Evolutionary conservation across 2,888 invertebrate species (phyloP).

Genomic region (Thysanoteuthis rhombus): DNA sequence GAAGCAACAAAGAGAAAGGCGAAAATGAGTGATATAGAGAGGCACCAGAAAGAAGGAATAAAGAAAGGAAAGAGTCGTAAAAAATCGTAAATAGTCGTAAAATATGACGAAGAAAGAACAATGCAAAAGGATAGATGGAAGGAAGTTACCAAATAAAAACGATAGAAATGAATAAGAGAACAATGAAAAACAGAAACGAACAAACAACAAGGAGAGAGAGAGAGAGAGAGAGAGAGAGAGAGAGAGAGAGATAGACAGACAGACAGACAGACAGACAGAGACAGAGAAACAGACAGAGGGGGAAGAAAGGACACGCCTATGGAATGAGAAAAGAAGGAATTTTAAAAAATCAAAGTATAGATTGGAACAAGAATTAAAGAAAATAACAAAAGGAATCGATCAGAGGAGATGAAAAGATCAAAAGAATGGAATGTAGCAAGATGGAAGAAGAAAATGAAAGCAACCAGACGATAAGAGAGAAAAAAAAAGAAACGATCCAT

Average conservation of each 20-base stretch:
- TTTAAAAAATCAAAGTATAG: too few species aligned
- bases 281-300: neutral
- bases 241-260: neutral
- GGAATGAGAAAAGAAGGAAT: too few species aligned
- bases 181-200: neutral
- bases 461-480: too few species aligned
- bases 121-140: neutral
- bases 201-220: neutral
- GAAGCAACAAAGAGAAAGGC: neutral
- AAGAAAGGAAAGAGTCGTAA: neutral
- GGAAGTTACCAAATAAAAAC: neutral
- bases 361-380: too few species aligned
- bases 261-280: neutral
- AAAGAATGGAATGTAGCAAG: too few species aligned
- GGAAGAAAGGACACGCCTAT: too few species aligned
- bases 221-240: neutral
- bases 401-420: too few species aligned
- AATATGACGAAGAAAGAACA: neutral
- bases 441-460: too few species aligned
- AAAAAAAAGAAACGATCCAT: too few species aligned
- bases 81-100: neutral
- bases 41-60: neutral
- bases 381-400: too few species aligned
- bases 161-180: neutral
- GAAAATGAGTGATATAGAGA: neutral